Base-by-base conservation (phyloP, 2,888 invertebrate species). In the Drosophila tripunctata region DNA sequence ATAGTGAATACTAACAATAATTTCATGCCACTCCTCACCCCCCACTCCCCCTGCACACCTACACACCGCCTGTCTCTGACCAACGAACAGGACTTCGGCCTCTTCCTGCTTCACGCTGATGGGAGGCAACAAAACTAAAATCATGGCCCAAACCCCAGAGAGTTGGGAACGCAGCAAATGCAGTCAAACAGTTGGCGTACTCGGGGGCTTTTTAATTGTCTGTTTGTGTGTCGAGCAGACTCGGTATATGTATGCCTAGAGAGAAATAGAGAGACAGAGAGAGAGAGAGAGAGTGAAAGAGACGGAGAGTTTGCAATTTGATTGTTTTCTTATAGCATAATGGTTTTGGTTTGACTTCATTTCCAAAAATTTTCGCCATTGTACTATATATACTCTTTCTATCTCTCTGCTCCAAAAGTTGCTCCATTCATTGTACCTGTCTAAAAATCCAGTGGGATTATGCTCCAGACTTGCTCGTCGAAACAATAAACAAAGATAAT, bases 141-240 rank as follows among this genome's bases (percentile, higher is more conserved):
- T 87, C 87, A 77, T 87, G 78, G 78, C 61, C 67, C 67, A 61
- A 63, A 36, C 65, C 65, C 81, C 44, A 60, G 81, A 77, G 87
- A 83, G 61, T 84, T 67, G 77, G 41, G 52, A 62, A 52, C 64
- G 54, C 54, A 65, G 68, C 64, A 68, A 83, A 64, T 77, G 77
- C 71, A 80, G 81, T 75, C 87, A 70, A 87, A 87, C 70, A 72
- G 75, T 67, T 60, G 72, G 66, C 69, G 63, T 64, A 79, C 81
- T 81, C 78, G 61, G 45, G 85, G 85, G 81, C 69, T 75, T 87
- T 81, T 82, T 82, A 82, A 82, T 82, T 82, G 87, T 87, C 85
- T 81, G 75, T 69, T 58, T 63, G 70, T 65, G 56, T 64, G 75
- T 57, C 55, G 27, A 22, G 22, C 38, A 31, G 48, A 22, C 30